A percentile compares a stretch with the other conserved stretches of the same genome.
phyloP scores from a whole-genome alignment of 2,797 vertebrate species.

The Sandelia bainsii region DNA sequence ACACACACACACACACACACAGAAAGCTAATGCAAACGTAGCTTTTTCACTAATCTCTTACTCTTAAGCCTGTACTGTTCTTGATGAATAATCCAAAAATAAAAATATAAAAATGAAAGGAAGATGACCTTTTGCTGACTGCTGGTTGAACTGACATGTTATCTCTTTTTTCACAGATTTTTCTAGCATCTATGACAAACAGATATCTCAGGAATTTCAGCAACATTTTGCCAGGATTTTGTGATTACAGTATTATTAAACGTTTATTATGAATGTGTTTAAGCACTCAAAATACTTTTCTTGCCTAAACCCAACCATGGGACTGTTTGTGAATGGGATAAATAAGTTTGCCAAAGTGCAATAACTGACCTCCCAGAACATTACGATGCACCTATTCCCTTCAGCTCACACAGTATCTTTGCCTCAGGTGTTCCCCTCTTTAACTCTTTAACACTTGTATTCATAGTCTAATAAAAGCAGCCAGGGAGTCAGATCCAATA shows the following conservation, averaged over 20 bases:
- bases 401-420: background rate
- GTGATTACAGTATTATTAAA: too few species aligned
- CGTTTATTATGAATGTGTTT: too few species aligned
- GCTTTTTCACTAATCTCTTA: slow-evolving; percentile 59
- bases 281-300: too few species aligned
- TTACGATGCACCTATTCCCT: too few species aligned
- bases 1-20: slow-evolving; percentile 23
- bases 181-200: too few species aligned
- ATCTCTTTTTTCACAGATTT: slow-evolving; percentile 5
- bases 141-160: slow-evolving; percentile 12
- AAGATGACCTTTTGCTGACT: slow-evolving; percentile 39
- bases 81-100: slow-evolving; percentile 48
- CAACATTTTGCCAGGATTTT: background rate
- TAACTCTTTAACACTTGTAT: too few species aligned
- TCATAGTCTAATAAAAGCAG: too few species aligned
- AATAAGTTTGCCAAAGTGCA: background rate
- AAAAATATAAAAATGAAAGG: slow-evolving; percentile 17
- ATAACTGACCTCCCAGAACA: background rate
- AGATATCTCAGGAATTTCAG: too few species aligned
- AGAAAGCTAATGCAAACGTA: slow-evolving; percentile 34
- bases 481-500: too few species aligned
- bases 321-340: too few species aligned
- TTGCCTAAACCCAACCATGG: too few species aligned
- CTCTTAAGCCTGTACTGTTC: slow-evolving; percentile 39
- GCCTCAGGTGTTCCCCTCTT: background rate